Evolutionary conservation across 2,113 vertebrate species (phyloP).

Genomic region (Ceuthmochares aereus): DNA sequence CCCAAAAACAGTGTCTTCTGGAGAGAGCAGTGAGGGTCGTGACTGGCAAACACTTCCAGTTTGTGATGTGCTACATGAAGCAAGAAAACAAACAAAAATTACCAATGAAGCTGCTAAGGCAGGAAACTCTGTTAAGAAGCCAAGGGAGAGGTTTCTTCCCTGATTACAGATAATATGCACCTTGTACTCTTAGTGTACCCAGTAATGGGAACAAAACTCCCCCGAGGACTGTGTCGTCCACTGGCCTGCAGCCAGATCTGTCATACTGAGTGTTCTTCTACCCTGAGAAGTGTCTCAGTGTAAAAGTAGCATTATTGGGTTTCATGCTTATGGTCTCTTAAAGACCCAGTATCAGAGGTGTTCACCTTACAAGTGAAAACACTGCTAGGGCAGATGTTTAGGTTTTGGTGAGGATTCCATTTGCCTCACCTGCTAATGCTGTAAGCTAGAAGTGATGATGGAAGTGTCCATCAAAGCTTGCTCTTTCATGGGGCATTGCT

Average conservation of each 20-base stretch:
- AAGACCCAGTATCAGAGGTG: background rate
- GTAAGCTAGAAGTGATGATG: accelerated
- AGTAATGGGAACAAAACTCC: background rate
- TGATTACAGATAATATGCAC: constrained; percentile 10
- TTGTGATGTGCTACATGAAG: background rate
- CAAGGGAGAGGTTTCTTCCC: constrained; percentile 20
- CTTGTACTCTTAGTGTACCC: background rate
- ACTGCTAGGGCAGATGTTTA: background rate
- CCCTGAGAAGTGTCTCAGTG: background rate
- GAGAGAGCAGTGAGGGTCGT: background rate
- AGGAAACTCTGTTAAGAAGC: constrained; percentile 14
- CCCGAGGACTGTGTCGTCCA: accelerated
- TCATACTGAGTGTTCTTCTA: background rate
- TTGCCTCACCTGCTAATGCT: background rate
- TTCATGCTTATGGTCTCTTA: background rate
- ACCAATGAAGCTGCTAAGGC: constrained; percentile 4
- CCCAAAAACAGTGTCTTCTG: background rate
- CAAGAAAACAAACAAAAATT: constrained; percentile 27
- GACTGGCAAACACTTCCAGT: background rate
- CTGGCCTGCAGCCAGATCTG: constrained; percentile 39
- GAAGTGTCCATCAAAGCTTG: accelerated
- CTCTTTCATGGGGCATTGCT: background rate
- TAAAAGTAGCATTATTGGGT: background rate
- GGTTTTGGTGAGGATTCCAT: background rate
- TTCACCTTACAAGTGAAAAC: background rate